Base-by-base conservation (phyloP, 92 coral and sea anemone species). In the Palythoa heliodiscus region DNA sequence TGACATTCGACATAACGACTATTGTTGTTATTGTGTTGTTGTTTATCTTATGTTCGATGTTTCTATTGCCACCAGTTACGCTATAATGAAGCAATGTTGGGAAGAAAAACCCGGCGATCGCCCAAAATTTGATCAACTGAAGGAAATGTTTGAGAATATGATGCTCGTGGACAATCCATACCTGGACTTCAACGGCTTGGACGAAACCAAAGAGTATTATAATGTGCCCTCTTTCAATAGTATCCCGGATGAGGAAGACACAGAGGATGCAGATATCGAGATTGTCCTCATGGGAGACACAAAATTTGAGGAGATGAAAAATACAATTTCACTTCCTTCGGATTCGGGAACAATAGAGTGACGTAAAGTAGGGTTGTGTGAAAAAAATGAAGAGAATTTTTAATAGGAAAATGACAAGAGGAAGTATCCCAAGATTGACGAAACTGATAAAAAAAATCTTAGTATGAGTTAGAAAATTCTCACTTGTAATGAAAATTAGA, bases 171-270 rank as follows among this genome's bases (percentile, higher is more conserved):
- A 93, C 52, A 93, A 90, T 22, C 97, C 97, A 19, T 93, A 93
- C 79, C 77, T 93, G 83, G 97, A 93, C 88, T 92, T 92, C 61
- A 88, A 87, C 78, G 89, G 84, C 17, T 55, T 93, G 67, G 97
- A 93, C 79, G 97, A 93, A 78, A 77, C 95, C 20, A 82, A 89
- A 38, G 93, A 89, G 57, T 93, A 93, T 86, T 93, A 93, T 71
- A 93, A 93, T 40, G 97, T 93, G 24, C 97, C 97, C 24, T 93
- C 97, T 29, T 93, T 93, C 52, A 89, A 92, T 89, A 93, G 97
- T 70, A 74, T 86, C 40, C 83, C 73, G 12, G 91, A 91, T 22
- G 90, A 77, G 40, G 70, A 79, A 2, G 87, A 71, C 5, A 73
- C 84, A 16, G 24, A 73, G 1, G 93, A 87, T 7, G 97, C 91